Base-by-base conservation (phyloP, 2,797 vertebrate genomes). In the Poecilia wingei region DNA sequence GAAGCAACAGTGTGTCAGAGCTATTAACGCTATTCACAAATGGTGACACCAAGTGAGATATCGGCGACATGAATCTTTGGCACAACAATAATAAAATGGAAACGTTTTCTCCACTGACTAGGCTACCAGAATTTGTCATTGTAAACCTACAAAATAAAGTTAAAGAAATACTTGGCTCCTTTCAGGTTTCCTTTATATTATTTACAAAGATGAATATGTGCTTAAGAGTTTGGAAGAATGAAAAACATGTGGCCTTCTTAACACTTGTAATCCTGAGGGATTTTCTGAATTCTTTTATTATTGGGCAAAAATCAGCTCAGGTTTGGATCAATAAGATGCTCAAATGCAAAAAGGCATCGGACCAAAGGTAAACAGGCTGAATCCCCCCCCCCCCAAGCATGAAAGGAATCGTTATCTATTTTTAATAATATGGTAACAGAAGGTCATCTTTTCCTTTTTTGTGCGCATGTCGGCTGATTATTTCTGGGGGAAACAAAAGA, bases 401-500 rank as follows among this genome's bases (percentile, higher is more conserved):
- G 57, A 12, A 6, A 45, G 53, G 59, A 78, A 70, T 59, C 75
- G 4, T 78, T 73, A 68, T 75, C 36, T 64, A 22, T 75, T 82
- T 78, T 74, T 13, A 83, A 76, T 85, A 84, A 89, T 45, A 45
- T 45, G 57, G 72, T 77, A 57, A 71, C 31, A 83, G 78, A 83
- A 78, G 85, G 75, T 83, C 76, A 84, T 79, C 70, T 84, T 31
- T 12, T 70, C 73, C 36, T 31, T 78, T 78, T 89, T 82, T 86
- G 70, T 87, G 25, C 49, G 72, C 49, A 0, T 53, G 66, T 84
- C 53, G 84, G 77, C 6, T 66, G 81, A 79, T 84, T 78, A 89
- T 87, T 80, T 76, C 4, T 31, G 25, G 68, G 53, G 79, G 77
- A 79, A 87, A 90, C 86, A 87, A 90, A 83, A 84, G 80, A 82